Base-by-base conservation (phyloP, 2,797 vertebrate species). In the Girardinus metallicus region DNA sequence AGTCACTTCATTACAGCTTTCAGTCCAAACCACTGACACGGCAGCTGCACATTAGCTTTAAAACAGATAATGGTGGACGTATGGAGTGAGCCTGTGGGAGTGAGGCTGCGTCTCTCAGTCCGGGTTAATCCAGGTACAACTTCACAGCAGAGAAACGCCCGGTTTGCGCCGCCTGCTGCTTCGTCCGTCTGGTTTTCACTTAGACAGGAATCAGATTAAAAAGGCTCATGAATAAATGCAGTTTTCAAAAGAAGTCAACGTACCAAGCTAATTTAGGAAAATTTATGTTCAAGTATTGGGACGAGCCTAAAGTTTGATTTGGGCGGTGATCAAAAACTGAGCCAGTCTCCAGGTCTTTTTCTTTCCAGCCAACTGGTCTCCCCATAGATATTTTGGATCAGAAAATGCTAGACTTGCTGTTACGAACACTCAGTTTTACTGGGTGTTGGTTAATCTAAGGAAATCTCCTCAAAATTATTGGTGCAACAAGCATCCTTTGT, bases 1-100 rank as follows among this genome's bases (percentile, higher is more conserved):
- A 49, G 66, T 49, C 64, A 12, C 74, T 76, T 80, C 31, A 80
- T 80, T 80, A 76, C 43, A 57, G 79, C 66, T n/a, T 60, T 80
- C 51, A 60, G 72, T 75, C 75, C 71, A 80, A 71, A 80, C 55
- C 55, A 44, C 71, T 34, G 70, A 62, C 66, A 64, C 46, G 46
- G 10, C 9, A 73, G 34, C 29, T 83, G 53, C 71, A 62, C 26
- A 57, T 82, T 81, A 76, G 66, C 53, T 51, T 75, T 76, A 72
- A 39, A 51, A 49, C 36, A 70, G 44, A 62, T 46, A 44, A 43
- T 39, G 21, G 31, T 44, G 64, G 51, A 75, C 16, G 10, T 36
- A 62, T 6, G 70, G 76, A 49, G 16, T 41, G 44, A 41, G 51
- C 73, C 81, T 60, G 26, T 31, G 64, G 57, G 70, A 81, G 39